Evolutionary conservation across 2,113 vertebrate species (phyloP).

Genomic region (Empidonax alnorum): DNA sequence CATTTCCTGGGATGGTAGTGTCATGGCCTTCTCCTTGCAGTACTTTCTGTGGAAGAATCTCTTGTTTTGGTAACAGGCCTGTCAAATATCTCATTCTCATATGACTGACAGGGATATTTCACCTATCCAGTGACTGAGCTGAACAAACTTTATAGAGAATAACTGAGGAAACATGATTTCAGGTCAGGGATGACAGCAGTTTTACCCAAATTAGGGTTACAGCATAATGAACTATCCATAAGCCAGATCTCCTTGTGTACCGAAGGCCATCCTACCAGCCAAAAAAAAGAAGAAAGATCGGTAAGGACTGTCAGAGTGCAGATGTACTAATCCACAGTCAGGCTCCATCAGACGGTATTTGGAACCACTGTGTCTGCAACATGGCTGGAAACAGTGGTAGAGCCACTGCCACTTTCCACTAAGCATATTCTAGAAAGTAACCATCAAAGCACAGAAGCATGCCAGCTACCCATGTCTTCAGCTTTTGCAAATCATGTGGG

Average conservation of each 20-base stretch:
- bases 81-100: background rate
- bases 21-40: background rate
- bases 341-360: background rate
- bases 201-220: background rate
- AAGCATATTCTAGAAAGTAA: background rate
- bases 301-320: background rate
- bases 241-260: background rate
- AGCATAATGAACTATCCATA: background rate
- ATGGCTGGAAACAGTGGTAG: background rate
- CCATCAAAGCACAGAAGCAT: background rate
- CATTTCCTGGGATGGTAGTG: background rate
- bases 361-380: background rate
- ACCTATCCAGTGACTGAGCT: background rate
- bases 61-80: background rate
- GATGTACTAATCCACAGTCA: background rate
- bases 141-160: background rate
- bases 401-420: background rate
- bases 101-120: background rate
- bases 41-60: background rate
- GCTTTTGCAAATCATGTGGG: background rate
- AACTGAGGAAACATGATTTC: background rate
- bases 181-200: background rate
- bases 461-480: background rate
- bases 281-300: background rate
- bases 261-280: background rate